Conservation (phyloP, 2,797 vertebrate species). For the Pampus argenteus region DNA sequence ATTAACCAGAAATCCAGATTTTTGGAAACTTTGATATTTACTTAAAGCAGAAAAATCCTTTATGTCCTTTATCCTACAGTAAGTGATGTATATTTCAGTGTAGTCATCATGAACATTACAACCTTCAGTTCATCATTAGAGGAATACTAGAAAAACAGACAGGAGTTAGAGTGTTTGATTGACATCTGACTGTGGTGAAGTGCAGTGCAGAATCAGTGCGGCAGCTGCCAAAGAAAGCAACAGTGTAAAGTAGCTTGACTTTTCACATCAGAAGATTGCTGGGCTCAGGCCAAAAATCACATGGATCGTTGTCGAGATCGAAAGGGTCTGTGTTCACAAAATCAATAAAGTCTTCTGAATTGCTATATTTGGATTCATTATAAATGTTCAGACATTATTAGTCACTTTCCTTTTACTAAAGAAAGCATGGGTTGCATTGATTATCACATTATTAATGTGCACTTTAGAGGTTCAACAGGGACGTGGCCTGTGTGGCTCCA, state of each 20-base stretch:
- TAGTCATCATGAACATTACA: too few species aligned
- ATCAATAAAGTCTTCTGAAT: background rate
- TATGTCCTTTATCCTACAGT: background rate
- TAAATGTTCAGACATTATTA: background rate
- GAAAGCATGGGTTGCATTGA: background rate
- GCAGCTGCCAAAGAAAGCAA: constrained; percentile 33
- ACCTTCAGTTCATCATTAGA: too few species aligned
- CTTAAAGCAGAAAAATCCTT: constrained; percentile 18
- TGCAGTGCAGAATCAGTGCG: constrained; percentile 1
- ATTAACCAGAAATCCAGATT: constrained; percentile 23
- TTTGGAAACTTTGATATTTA: constrained; percentile 20
- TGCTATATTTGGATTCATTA: background rate
- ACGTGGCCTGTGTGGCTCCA: constrained; percentile 19
- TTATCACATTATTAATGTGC: constrained; percentile 11
- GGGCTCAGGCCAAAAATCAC: constrained; percentile 1
- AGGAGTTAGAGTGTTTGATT: too few species aligned
- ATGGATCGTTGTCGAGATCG: background rate
- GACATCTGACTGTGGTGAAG: background rate
- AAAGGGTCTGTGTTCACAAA: background rate
- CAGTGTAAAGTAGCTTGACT: constrained; percentile 13
- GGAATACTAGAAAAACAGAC: too few species aligned
- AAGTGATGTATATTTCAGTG: constrained; percentile 12
- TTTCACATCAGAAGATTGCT: constrained; percentile 15
- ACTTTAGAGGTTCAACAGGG: background rate
- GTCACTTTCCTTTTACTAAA: background rate